Evolutionary conservation across 2,797 vertebrate species (phyloP).

Genomic region (Hypotaenidia philippensis): DNA sequence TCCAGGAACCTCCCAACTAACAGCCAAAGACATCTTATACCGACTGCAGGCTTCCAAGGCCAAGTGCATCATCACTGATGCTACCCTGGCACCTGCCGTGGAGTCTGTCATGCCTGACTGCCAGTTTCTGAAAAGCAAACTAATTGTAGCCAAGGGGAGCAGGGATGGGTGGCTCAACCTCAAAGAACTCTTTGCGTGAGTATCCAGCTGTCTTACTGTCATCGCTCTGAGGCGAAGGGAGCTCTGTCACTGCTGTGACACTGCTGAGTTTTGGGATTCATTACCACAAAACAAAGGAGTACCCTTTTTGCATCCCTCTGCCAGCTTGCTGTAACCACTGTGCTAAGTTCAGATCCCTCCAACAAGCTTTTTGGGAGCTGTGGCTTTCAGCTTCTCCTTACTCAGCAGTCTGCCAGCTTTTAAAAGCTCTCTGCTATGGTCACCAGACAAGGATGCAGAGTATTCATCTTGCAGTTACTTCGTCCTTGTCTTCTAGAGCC

Average conservation of each 20-base stretch:
- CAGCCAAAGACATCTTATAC: conserved; percentile 84
- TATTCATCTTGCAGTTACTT: neutral
- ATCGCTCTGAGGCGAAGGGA: neutral
- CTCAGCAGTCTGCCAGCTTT: neutral
- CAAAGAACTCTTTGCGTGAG: conserved; percentile 72
- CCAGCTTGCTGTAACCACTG: rapidly evolving
- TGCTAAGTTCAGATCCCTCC: neutral
- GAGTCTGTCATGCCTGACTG: conserved; percentile 77
- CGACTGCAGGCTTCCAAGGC: conserved; percentile 80
- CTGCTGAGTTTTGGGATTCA: neutral
- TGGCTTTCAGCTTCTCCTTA: neutral
- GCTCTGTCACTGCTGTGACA: neutral
- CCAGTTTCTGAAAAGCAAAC: conserved; percentile 78
- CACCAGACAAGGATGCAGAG: neutral
- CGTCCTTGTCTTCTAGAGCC: neutral
- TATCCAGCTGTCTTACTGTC: neutral
- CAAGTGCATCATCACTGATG: conserved; percentile 81
- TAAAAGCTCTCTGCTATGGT: neutral
- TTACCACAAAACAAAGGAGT: neutral
- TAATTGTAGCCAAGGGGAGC: conserved; percentile 77
- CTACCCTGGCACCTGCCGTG: conserved; percentile 74
- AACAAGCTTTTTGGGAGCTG: neutral
- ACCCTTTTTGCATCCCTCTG: neutral
- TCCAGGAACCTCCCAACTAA: conserved; percentile 84
- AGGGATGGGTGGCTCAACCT: conserved; percentile 84